A percentile compares a stretch with the other conserved stretches of the same genome.
These are phyloP conservation scores for Heloderma charlesbogerti DNA, from an alignment of 2,113 vertebrate species.

Conservation along the genomic window DNA sequence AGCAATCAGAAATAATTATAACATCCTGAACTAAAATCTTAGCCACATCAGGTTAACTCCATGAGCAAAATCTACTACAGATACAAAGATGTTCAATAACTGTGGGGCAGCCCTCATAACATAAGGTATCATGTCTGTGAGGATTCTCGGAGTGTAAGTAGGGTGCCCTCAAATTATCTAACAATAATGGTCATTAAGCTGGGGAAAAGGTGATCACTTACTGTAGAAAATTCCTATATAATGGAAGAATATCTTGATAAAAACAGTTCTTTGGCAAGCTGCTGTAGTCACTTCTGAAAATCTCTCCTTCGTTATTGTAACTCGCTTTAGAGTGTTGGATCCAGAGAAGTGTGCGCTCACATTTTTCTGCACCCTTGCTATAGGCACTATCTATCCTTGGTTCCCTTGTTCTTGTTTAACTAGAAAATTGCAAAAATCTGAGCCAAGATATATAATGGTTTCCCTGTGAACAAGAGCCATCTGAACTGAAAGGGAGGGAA, in stretches of 20 bases:
- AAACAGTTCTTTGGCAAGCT: background rate
- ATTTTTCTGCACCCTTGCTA: background rate
- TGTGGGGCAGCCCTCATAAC: background rate
- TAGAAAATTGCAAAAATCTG: slow-evolving; percentile 18
- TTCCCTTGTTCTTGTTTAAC: background rate
- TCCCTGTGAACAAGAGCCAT: slow-evolving; percentile 15
- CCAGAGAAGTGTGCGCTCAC: slow-evolving; percentile 27
- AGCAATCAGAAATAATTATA: background rate
- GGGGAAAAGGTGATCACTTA: background rate
- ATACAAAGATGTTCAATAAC: background rate
- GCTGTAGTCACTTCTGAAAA: background rate
- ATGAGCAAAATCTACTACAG: background rate
- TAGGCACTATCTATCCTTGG: background rate
- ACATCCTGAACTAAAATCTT: background rate
- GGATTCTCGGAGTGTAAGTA: background rate
- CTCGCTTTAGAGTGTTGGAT: slow-evolving; percentile 6
- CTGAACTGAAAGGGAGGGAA: background rate
- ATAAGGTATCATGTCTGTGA: background rate
- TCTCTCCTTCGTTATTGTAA: slow-evolving; percentile 40
- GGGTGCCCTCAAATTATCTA: background rate
- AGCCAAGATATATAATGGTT: slow-evolving; percentile 10
- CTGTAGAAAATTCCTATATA: background rate
- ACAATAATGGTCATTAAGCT: background rate
- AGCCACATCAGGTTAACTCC: too few relatives aligned
- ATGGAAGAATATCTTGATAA: background rate